phyloP scores from a whole-genome alignment of 2,888 invertebrate genomes.

The Rotaria socialis region DNA sequence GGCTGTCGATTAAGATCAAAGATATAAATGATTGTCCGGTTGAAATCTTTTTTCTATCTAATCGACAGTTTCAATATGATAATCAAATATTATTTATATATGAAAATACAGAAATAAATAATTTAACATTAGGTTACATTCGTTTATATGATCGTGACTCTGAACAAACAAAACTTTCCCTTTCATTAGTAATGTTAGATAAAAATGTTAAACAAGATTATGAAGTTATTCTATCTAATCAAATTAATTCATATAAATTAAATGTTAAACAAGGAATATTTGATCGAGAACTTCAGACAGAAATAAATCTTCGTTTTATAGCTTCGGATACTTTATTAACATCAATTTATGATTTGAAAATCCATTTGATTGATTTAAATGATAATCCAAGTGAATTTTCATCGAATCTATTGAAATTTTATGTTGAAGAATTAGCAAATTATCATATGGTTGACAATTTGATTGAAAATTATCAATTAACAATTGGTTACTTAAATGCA shows the following conservation, averaged over 20 bases:
- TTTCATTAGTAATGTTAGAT: background rate
- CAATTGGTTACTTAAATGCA: background rate
- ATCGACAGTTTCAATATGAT: background rate
- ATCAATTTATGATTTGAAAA: background rate
- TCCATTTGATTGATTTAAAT: slow-evolving; percentile 16
- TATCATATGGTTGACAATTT: background rate
- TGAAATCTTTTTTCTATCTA: background rate
- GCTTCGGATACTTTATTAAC: background rate
- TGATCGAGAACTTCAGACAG: background rate
- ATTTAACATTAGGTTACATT: slow-evolving; percentile 7
- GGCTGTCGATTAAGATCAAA: background rate
- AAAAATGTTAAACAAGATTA: background rate
- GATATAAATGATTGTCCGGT: slow-evolving; percentile 28
- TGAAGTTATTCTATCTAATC: background rate
- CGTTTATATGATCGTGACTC: slow-evolving; percentile 22
- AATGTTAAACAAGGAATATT: background rate
- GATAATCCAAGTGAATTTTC: slow-evolving; percentile 33
- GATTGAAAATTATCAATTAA: background rate
- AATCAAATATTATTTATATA: background rate
- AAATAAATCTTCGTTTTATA: background rate
- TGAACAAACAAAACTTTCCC: background rate
- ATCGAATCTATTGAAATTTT: background rate
- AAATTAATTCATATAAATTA: background rate
- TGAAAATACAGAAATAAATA: slow-evolving; percentile 18
- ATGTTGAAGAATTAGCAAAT: background rate